Evolutionary conservation across 2,888 invertebrate genomes (phyloP).

Genomic region (Aromia moschata): DNA sequence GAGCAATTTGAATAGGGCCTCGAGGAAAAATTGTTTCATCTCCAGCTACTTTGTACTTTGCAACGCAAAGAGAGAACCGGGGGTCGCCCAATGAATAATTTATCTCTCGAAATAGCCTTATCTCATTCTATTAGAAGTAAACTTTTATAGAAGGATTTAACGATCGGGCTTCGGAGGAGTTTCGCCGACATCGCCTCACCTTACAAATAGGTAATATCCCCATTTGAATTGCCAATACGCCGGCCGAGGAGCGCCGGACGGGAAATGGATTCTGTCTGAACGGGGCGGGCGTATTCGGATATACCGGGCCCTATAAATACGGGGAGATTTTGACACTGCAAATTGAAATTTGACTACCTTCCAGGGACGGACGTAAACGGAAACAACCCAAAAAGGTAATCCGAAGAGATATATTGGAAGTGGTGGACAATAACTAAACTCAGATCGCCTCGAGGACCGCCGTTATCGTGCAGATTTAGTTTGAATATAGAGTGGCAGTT

Average conservation of each 20-base stretch:
- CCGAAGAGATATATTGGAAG: neutral
- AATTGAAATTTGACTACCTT: conserved; percentile 21
- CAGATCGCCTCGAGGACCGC: too few relatives aligned
- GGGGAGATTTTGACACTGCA: conserved; percentile 11
- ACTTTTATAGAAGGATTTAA: conserved; percentile 19
- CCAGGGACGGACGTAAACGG: neutral
- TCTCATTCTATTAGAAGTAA: conserved; percentile 24
- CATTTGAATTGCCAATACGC: conserved; percentile 26
- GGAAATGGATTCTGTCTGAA: conserved; percentile 29
- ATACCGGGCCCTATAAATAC: conserved; percentile 13
- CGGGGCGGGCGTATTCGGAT: conserved; percentile 7
- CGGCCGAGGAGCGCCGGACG: conserved; percentile 21
- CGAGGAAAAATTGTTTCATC: neutral
- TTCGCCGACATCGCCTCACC: conserved; percentile 14
- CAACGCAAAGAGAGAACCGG: conserved; percentile 5
- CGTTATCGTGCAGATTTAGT: too few relatives aligned
- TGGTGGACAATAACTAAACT: neutral
- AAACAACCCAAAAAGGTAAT: neutral
- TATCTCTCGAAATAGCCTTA: conserved; percentile 5
- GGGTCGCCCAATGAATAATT: conserved; percentile 23
- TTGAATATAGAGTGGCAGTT: too few relatives aligned
- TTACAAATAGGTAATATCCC: conserved; percentile 20
- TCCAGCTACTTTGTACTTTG: neutral
- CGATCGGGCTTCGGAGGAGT: conserved; percentile 13
- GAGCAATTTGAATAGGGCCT: too few relatives aligned